phyloP scores from a whole-genome alignment of 2,113 vertebrate species.

The Ammodytes marinus region DNA sequence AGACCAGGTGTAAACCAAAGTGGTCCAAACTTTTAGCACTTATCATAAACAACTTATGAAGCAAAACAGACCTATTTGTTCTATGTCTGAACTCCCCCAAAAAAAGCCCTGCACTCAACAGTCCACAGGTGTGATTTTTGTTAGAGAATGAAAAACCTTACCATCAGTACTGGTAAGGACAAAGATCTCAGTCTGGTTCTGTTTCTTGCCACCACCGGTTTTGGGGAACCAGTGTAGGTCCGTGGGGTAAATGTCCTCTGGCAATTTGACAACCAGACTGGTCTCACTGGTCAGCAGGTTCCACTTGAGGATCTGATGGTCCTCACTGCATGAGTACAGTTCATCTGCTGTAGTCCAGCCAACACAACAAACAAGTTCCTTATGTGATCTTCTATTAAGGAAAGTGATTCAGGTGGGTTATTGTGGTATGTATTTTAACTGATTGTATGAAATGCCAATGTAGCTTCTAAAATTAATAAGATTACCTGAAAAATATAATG shows the following conservation, averaged over 20 bases:
- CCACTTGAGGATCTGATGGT: conserved; percentile 95
- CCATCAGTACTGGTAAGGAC: conserved; percentile 97
- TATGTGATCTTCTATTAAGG: conserved; percentile 91
- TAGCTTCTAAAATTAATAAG: not conserved
- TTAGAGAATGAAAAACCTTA: conserved; percentile 73
- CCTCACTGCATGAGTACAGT: conserved; percentile 95
- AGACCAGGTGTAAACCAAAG: too few species aligned
- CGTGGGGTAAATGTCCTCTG: conserved; percentile 92
- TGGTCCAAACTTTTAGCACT: too few species aligned
- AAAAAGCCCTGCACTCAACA: not conserved
- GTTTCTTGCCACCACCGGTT: conserved; percentile 90
- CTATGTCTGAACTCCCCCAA: not conserved
- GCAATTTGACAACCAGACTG: conserved; percentile 87
- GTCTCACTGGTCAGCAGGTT: conserved; percentile 92
- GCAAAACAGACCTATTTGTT: not conserved
- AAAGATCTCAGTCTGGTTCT: conserved; percentile 90
- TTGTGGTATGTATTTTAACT: not conserved
- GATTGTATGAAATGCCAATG: not conserved
- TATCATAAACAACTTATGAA: not conserved
- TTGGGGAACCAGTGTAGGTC: conserved; percentile 97
- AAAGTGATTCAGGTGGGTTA: conserved; percentile 25
- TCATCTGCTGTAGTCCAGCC: conserved; percentile 97
- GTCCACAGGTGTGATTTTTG: not conserved
- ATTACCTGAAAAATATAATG: not conserved
- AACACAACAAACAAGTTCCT: conserved; percentile 94